A percentile compares a stretch with the other conserved stretches of the same genome.
These are phyloP conservation scores for Machaerirhynchus nigripectus DNA, from an alignment of 2,113 vertebrate genomes.

Conservation along the genomic window DNA sequence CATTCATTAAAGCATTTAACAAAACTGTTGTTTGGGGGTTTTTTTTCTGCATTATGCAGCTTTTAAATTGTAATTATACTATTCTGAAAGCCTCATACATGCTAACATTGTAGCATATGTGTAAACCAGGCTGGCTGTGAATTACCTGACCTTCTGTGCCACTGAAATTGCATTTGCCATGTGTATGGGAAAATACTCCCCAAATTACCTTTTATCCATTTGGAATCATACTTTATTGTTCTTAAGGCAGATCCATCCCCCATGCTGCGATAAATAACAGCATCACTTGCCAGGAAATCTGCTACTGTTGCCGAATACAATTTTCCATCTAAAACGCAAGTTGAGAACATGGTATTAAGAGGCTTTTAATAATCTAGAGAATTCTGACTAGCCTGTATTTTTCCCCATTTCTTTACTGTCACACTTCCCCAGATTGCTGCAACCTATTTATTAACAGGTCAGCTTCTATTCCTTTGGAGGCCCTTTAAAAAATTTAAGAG, in stretches of 20 bases:
- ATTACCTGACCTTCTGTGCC: background rate
- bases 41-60: background rate
- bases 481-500: constrained; percentile 29
- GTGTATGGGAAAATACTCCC: background rate
- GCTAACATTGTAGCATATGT: background rate
- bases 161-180: background rate
- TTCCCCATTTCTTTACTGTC: background rate
- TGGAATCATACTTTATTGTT: constrained; percentile 99
- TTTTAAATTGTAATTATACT: background rate
- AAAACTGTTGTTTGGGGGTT: background rate
- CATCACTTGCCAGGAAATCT: constrained; percentile 96
- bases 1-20: constrained; percentile 47
- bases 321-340: constrained; percentile 86
- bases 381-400: constrained; percentile 4
- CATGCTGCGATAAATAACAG: constrained; percentile 99
- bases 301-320: constrained; percentile 97
- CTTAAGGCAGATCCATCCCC: constrained; percentile 95
- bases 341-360: constrained; percentile 11
- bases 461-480: constrained; percentile 26
- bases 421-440: background rate
- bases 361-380: background rate
- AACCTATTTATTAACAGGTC: constrained; percentile 27
- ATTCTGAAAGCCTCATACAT: background rate
- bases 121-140: background rate
- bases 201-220: constrained; percentile 96